Evolutionary conservation across 2,888 invertebrate genomes (phyloP), one percentile per base, ranked within the genome.

Genomic region (Lordiphosa fenestrarum): DNA sequence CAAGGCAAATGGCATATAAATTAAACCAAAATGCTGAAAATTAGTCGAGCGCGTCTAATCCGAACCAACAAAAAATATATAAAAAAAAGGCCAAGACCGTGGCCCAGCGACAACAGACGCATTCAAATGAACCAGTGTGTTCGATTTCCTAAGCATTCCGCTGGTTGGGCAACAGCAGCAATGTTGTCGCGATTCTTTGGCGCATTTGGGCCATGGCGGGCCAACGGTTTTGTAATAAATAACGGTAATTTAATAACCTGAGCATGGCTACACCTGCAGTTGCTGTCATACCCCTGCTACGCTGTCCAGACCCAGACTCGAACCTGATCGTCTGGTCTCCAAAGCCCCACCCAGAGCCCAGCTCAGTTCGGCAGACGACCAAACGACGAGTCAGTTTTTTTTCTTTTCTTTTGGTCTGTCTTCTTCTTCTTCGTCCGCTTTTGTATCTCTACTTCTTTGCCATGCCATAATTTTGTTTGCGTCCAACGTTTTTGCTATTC

Each of bases 221-320:
- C 15, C 78, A 82, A 80, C 80, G 82, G 84, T 82, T 82, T 84
- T 69, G 84, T 84, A 80, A 80, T 71, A 82, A 73, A 77, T 84
- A 80, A 80, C 80, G 72, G 80, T 82, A 80, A 82, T 74, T 82
- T 80, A 84, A 84, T 80, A 80, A 78, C 69, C 56, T 78, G 64
- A 75, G 56, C 71, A 65, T 60, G 64, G 63, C 71, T 71, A 73
- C 77, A 77, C 77, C 84, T 83, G 74, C 73, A 62, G 38, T 56
- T 30, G 58, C 42, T 55, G 44, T 41, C 41, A 46, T 39, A 33
- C 66, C 52, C 40, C 40, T 13, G 36, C 39, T 40, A 41, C 54
- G 15, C 48, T 30, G 30, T 30, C 25, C 40, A 49, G 53, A 44
- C 52, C 59, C 56, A 54, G 44, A 50, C 15, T 36, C 50, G 10